Conservation (phyloP, 2,888 invertebrate species). For the Apodemia arnacis region DNA sequence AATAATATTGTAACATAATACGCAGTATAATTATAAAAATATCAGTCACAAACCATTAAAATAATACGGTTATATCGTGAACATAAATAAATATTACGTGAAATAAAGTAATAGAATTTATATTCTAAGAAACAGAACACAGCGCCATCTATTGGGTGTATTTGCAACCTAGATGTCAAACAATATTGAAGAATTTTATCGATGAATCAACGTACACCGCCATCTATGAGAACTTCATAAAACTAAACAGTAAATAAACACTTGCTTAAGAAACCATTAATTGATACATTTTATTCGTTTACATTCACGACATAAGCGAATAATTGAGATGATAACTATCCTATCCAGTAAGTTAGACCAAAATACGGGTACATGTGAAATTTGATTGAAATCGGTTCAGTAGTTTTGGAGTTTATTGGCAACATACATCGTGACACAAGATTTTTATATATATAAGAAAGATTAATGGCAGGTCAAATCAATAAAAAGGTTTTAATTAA, state of each 20-base stretch:
- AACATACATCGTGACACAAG: no score
- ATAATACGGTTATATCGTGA: no score
- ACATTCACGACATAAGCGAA: neutral
- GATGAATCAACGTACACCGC: neutral
- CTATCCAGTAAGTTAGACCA: neutral
- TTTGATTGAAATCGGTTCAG: neutral
- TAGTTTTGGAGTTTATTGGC: no score
- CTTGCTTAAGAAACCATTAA: neutral
- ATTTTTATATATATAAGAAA: no score
- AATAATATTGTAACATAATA: no score
- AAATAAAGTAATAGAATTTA: neutral
- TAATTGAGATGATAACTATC: neutral
- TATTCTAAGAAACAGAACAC: neutral
- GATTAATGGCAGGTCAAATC: no score
- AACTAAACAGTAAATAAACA: neutral
- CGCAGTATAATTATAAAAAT: no score
- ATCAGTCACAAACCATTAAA: no score
- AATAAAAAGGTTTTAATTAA: no score
- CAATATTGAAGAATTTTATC: neutral
- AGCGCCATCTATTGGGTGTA: neutral
- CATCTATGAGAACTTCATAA: constrained; percentile 1
- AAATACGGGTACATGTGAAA: neutral
- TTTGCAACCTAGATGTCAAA: neutral
- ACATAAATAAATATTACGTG: no score
- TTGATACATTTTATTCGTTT: neutral